These are phyloP conservation scores for Urocitellus parryii DNA, from an alignment of 2,113 vertebrate species.

Conservation along the genomic window DNA sequence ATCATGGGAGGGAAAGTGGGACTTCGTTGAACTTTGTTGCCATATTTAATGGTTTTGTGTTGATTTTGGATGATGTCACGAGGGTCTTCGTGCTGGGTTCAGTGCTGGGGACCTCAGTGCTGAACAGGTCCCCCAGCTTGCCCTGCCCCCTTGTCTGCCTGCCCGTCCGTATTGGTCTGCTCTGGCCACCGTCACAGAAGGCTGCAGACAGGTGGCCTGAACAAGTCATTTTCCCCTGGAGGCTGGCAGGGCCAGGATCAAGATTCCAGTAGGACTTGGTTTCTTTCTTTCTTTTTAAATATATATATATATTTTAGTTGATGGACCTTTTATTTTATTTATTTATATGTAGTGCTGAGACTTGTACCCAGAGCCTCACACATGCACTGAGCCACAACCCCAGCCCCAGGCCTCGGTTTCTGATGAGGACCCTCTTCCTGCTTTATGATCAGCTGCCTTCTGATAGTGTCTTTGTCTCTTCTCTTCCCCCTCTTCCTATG, in stretches of 20 bases:
- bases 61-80: not conserved
- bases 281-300: not conserved
- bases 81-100: not conserved
- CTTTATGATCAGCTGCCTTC: not conserved
- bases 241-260: not conserved
- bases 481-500: not conserved
- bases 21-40: not conserved
- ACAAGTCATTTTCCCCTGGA: not conserved
- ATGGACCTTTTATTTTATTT: no score
- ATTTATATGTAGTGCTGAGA: no score
- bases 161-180: not conserved
- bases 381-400: no score
- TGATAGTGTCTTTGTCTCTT: not conserved
- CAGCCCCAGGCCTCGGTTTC: no score
- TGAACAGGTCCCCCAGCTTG: not conserved
- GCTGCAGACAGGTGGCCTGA: not conserved
- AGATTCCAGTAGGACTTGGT: not conserved
- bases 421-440: not conserved
- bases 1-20: not conserved
- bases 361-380: no score
- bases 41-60: not conserved
- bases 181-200: rapidly evolving
- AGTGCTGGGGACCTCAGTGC: not conserved
- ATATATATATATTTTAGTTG: no score
- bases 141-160: no score